Evolutionary conservation across 2,888 invertebrate species (phyloP), one percentile per base, ranked within the genome.

Genomic region (Pyrrhia umbra): DNA sequence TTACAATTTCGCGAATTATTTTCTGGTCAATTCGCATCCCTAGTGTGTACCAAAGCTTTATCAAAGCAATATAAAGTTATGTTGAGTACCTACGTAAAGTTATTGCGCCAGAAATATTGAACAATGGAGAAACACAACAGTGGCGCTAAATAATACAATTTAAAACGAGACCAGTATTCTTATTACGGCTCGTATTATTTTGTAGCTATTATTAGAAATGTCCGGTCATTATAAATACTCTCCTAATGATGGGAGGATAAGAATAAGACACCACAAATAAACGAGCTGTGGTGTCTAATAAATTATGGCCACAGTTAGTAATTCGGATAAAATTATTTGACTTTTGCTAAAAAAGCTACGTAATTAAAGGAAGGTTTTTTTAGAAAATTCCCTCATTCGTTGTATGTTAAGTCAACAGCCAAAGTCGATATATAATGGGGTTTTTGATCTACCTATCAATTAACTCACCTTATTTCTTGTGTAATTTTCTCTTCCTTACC

Each of bases 61-160:
- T 46, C 27, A 50, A 55, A 52, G 43, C 18, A 57, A 57, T 56
- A 50, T 68, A 52, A 25, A 51, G 21, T n/a, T n/a, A n/a, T n/a
- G n/a, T 30, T 13, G 13, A 30, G 2, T 4, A 23, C 23, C 6
- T 34, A 15, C 15, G 20, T 15, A 25, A 20, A 20, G 30, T 47
- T 18, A 47, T 65, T 68, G 21, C 42, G 51, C 46, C 8, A 18
- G 25, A 43, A 40, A 49, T 52, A 46, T 40, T 43, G 49, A 69
- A 52, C 27, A 62, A 23, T 30, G 20, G 18, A 15, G 27, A 52
- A 70, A 34, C 34, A 42, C 34, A 21, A 34, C 20, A 49, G 2
- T 27, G 8, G 8, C n/a, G 4, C n/a, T 40, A 25, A 10, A 34
- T 6, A 18, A 25, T 43, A 37, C n/a, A 23, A 10, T 16, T 47